A percentile compares a stretch with the other conserved stretches of the same genome.
These are phyloP conservation scores for Tenthredo scrophulariae DNA, from an alignment of 2,888 invertebrate genomes.

Conservation along the genomic window DNA sequence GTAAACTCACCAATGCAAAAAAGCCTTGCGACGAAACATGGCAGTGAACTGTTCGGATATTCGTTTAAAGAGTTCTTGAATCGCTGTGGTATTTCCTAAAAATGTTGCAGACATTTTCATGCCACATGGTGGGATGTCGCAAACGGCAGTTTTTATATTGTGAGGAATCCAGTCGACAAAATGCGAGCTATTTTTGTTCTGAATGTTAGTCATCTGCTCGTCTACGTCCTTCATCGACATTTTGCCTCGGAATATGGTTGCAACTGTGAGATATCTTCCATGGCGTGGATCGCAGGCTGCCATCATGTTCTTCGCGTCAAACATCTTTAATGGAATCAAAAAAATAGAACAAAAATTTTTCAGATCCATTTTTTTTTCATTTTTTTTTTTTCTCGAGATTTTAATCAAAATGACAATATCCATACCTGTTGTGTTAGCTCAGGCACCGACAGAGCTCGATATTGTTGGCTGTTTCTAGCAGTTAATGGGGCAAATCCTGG, in stretches of 20 bases:
- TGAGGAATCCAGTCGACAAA: conserved; percentile 94
- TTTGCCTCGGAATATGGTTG: conserved; percentile 78
- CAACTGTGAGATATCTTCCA: conserved; percentile 80
- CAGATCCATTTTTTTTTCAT: too few relatives aligned
- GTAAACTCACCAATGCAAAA: conserved; percentile 86
- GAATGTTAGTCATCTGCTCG: conserved; percentile 86
- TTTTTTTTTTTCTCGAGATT: neutral
- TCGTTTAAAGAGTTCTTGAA: conserved; percentile 92
- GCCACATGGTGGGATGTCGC: conserved; percentile 93
- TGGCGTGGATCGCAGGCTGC: conserved; percentile 82
- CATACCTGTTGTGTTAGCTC: conserved; percentile 79
- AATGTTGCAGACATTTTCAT: conserved; percentile 94
- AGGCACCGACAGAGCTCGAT: conserved; percentile 79
- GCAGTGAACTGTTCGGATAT: conserved; percentile 92
- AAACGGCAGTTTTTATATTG: conserved; percentile 90
- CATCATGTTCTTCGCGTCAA: conserved; percentile 84
- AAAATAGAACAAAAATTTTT: conserved; percentile 34
- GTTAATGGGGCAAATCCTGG: conserved; percentile 83
- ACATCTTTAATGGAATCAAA: conserved; percentile 78
- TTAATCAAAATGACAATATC: neutral
- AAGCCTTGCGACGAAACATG: conserved; percentile 93
- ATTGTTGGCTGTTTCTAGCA: conserved; percentile 79
- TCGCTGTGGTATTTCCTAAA: conserved; percentile 92
- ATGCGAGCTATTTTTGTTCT: conserved; percentile 88
- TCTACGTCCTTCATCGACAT: conserved; percentile 82